phyloP scores from a whole-genome alignment of 2,113 vertebrate species.

The Cynocephalus volans region DNA sequence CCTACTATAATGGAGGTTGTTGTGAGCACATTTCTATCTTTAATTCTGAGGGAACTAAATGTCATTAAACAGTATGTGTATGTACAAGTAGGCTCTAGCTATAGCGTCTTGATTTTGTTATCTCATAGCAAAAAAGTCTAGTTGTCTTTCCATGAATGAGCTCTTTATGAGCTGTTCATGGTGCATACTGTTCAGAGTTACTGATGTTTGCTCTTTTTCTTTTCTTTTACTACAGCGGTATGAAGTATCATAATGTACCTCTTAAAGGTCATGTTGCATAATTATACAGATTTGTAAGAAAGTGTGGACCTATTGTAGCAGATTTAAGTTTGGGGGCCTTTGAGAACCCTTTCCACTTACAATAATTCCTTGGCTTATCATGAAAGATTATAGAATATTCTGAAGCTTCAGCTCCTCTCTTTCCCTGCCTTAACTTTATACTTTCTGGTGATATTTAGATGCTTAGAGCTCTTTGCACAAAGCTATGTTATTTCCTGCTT shows the following conservation, averaged over 20 bases:
- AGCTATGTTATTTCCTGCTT: background rate
- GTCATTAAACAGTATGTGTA: background rate
- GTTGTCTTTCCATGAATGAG: background rate
- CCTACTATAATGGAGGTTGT: background rate
- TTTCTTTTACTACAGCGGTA: background rate
- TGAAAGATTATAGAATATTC: constrained; percentile 38
- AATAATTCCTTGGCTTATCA: background rate
- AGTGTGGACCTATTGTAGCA: background rate
- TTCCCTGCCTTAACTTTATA: background rate
- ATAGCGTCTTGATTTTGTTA: background rate
- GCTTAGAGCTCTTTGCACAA: background rate
- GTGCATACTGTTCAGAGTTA: background rate
- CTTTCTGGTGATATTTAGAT: background rate
- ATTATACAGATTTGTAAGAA: background rate
- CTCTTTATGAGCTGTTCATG: background rate
- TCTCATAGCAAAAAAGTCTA: background rate
- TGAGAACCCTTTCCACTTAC: constrained; percentile 35
- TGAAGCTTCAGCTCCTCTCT: background rate
- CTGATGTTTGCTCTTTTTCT: constrained; percentile 21
- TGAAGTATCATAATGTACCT: background rate
- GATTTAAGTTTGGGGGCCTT: constrained; percentile 28
- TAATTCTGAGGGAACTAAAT: background rate
- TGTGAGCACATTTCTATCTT: background rate
- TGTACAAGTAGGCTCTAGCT: background rate
- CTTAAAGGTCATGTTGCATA: background rate